These are phyloP conservation scores for Brotula barbata DNA, from an alignment of 2,797 vertebrate species.

Conservation along the genomic window DNA sequence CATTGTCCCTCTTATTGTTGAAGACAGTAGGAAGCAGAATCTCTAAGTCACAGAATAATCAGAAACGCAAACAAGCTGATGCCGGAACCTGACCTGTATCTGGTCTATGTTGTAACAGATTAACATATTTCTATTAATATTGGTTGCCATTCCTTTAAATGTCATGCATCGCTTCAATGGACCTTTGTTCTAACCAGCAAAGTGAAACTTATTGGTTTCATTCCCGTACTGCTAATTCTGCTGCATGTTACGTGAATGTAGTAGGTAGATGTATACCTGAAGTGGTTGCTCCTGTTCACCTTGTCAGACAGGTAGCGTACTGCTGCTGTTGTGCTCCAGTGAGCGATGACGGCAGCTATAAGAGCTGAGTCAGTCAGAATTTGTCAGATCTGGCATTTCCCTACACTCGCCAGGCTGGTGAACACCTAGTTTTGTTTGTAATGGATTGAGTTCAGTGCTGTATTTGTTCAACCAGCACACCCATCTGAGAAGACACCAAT, in stretches of 20 bases:
- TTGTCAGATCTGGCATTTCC: conserved; percentile 22
- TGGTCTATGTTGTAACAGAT: background rate
- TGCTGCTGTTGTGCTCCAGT: conserved; percentile 1
- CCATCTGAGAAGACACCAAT: background rate
- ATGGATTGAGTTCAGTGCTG: too few species aligned
- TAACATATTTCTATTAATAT: background rate
- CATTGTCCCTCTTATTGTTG: background rate
- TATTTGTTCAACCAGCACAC: background rate
- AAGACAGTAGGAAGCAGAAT: conserved; percentile 9
- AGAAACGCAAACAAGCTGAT: conserved; percentile 22
- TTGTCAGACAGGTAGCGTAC: conserved; percentile 55
- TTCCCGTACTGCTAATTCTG: conserved; percentile 1
- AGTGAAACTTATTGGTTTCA: background rate
- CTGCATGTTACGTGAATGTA: background rate
- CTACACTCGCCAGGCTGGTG: conserved; percentile 29
- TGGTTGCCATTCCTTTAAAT: background rate
- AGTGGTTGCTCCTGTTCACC: conserved; percentile 48
- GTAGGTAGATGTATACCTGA: background rate
- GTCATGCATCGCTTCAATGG: too few species aligned
- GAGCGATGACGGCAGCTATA: conserved; percentile 32
- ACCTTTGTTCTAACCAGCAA: background rate
- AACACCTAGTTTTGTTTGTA: conserved; percentile 20
- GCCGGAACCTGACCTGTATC: background rate
- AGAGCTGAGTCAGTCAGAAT: conserved; percentile 47
- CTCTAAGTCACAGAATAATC: conserved; percentile 2